Evolutionary conservation across 2,113 vertebrate species (phyloP), one percentile per base, ranked within the genome.

Genomic region (Ageneiosus marmoratus): DNA sequence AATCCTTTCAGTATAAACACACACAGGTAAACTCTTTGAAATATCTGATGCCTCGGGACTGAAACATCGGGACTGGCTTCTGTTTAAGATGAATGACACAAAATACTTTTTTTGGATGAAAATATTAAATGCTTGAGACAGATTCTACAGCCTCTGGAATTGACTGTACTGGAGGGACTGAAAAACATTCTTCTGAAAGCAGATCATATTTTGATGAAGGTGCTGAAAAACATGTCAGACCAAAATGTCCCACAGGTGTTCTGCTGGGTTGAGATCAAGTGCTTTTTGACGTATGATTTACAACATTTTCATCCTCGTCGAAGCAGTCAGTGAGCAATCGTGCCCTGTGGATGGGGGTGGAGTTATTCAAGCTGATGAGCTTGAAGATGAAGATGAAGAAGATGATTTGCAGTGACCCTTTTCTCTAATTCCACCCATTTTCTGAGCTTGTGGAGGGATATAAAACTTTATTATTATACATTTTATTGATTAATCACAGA

Each of bases 1-100:
- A 63, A 79, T 44, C 8, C 50, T 74, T 27, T 60, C 18, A 22
- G 48, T 44, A 70, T n/a, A 77, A 50, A 69, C 48, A 56, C 37
- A 77, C n/a, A 67, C 27, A n/a, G 22, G 9, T 41, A 16, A 58
- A 48, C 20, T 32, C 70, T 53, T 63, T 84, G 44, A 73, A 84
- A 75, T 73, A 65, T 55, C 34, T 62, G 69, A 18, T 27, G 27
- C 9, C 27, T 73, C 44, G 67, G 58, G 72, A 86, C n/a, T n/a
- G n/a, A 83, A 70, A 79, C 63, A 3, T 27, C 65, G 15, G 37
- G n/a, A 37, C 4, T 20, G 1, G 5, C 34, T 37, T 50, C 20
- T 75, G 37, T 27, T 50, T 10, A 29, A 81, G 55, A 44, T 55
- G 7, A 60, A 74, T 81, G 56, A 29, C n/a, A 32, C 13, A 29